Percentiles rank a stretch among this genome's conserved stretches.
Evolutionary conservation across 92 coral and sea anemone species (phyloP).

Genomic region (Chrysogorgia sp.): DNA sequence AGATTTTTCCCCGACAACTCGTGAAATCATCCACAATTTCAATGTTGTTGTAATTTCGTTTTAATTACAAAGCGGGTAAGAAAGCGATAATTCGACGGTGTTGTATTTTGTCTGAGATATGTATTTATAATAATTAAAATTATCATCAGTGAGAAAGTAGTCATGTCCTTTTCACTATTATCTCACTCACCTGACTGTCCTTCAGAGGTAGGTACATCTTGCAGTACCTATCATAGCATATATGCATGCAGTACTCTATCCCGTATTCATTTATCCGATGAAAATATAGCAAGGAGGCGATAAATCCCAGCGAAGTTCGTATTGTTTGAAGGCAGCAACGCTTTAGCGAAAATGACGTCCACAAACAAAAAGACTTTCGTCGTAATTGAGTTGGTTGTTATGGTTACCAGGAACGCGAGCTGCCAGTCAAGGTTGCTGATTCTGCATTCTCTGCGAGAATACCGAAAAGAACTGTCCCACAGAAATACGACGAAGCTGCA

Average conservation of each 20-base stretch:
- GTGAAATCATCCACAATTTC: no score
- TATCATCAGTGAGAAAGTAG: no score
- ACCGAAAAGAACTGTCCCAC: no score
- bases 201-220: background rate
- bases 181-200: constrained; percentile 15
- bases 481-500: no score
- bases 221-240: no score
- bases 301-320: background rate
- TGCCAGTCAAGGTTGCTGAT: background rate
- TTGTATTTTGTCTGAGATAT: no score
- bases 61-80: no score
- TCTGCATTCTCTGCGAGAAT: background rate
- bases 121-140: no score
- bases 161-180: background rate
- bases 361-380: constrained; percentile 22
- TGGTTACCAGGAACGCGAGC: constrained; percentile 3
- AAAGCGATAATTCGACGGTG: no score
- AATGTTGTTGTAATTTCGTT: no score
- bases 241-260: background rate
- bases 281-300: background rate
- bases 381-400: constrained; percentile 35
- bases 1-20: no score
- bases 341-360: constrained; percentile 28
- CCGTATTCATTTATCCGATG: background rate
- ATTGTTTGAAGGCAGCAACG: constrained; percentile 13